Percentiles rank a stretch among this genome's conserved stretches.
Conservation (phyloP, 2,888 invertebrate species). For the Adela reaumurella region DNA sequence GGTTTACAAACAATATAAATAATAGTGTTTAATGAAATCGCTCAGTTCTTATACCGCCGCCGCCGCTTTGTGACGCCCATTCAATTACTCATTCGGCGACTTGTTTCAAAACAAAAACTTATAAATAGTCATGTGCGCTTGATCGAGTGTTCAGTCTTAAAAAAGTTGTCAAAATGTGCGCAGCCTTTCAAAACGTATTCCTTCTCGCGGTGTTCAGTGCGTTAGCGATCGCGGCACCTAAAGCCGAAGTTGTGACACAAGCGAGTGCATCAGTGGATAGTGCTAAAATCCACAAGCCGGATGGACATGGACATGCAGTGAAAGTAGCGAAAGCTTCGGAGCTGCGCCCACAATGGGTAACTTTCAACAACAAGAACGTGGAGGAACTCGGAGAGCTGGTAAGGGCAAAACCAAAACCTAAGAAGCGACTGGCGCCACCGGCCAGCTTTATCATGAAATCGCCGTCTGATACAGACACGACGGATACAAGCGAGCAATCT, state of each 20-base stretch:
- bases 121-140: background rate
- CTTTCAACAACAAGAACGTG: slow-evolving; percentile 41
- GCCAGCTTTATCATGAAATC: slow-evolving; percentile 31
- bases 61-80: slow-evolving; percentile 13
- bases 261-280: background rate
- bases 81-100: background rate
- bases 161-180: background rate
- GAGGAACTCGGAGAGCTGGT: slow-evolving; percentile 36
- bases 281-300: background rate
- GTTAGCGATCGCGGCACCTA: background rate
- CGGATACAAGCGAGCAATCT: too few species aligned
- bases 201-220: background rate
- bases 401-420: slow-evolving; percentile 22
- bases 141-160: background rate
- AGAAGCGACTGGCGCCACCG: slow-evolving; percentile 36
- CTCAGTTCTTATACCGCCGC: slow-evolving; percentile 36
- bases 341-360: slow-evolving; percentile 46
- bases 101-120: background rate
- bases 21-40: slow-evolving; percentile 33
- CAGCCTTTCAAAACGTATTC: background rate
- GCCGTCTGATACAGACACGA: slow-evolving; percentile 18
- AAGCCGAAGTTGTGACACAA: background rate
- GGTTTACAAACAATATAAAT: slow-evolving; percentile 53
- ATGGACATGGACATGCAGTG: slow-evolving; percentile 15
- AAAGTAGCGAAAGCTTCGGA: slow-evolving; percentile 22